Base-by-base conservation (phyloP, 2,113 vertebrate genomes). In the Piaya cayana region DNA sequence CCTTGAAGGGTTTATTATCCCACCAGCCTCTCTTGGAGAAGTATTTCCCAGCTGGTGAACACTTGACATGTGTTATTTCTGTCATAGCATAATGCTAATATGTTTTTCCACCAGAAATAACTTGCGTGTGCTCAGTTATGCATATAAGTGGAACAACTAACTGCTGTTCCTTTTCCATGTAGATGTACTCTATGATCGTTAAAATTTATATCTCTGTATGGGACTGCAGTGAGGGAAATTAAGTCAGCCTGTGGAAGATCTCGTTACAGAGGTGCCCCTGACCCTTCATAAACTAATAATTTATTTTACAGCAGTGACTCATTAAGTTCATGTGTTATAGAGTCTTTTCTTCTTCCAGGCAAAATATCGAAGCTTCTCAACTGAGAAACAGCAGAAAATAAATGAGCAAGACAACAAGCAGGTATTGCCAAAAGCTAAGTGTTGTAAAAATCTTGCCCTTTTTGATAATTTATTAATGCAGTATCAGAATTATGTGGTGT, bases 321-420 rank as follows among this genome's bases (percentile, higher is more conserved):
- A 29, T 25, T 26, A 74, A 53, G 21, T 75, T 87, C 9, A 22
- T 65, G 3, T 60, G 37, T 75, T 50, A 65, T 32, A 60, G 45
- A 75, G 50, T 17, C 29, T 39, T 65, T 88, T 81, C 96, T 72
- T 91, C 62, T 97, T 98, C 97, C 92, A 99, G 99, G 98, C 98
- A 79, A 99, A 98, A 93, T 97, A 97, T 86, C 98, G 98, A 93
- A 98, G 98, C 43, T 98, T 97, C 5, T 85, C 93, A 58, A 69
- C 96, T 11, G 97, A 98, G n/a, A 76, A 97, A 90, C 97, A 97
- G 97, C 98, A 98, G 85, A 98, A 98, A 94, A 75, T 98, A 90
- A 94, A 97, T 86, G 98, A 99, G 96, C 98, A 98, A 94, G 98
- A 99, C 70, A 97, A 97, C 70, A 97, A 97, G 75, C 97, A 98